Percentiles rank a stretch among this genome's conserved stretches.
These are phyloP conservation scores for Stenodema calcarata DNA, from an alignment of 2,888 invertebrate genomes.

Conservation along the genomic window DNA sequence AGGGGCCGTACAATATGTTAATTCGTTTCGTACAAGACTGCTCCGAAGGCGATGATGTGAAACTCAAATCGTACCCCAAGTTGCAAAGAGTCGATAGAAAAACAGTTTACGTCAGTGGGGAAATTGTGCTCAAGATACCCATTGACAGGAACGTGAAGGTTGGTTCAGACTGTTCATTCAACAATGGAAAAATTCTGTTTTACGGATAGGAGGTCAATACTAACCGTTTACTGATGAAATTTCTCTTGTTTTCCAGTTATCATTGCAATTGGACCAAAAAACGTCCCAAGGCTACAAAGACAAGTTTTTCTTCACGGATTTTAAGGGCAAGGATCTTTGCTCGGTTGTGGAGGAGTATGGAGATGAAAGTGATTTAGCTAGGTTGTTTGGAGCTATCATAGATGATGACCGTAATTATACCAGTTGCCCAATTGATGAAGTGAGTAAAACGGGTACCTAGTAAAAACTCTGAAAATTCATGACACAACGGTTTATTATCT, in stretches of 20 bases:
- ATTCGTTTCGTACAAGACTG: not conserved
- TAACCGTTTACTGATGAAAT: too few relatives aligned
- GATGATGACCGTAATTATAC: not conserved
- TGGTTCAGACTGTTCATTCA: not conserved
- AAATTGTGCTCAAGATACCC: not conserved
- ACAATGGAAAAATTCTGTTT: too few relatives aligned
- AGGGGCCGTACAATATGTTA: not conserved
- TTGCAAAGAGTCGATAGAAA: not conserved
- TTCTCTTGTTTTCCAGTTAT: too few relatives aligned
- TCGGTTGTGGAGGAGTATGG: not conserved
- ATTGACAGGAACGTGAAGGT: not conserved
- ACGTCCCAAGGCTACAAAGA: not conserved
- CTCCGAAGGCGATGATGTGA: not conserved
- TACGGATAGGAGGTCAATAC: too few relatives aligned
- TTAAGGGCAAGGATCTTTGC: not conserved
- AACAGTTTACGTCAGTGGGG: not conserved
- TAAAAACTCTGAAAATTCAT: too few relatives aligned
- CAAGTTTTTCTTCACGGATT: not conserved
- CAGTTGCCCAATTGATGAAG: not conserved
- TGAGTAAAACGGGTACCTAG: too few relatives aligned
- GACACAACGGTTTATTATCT: too few relatives aligned
- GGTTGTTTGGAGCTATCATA: not conserved
- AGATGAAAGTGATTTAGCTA: not conserved
- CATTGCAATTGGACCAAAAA: too few relatives aligned
- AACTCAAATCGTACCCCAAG: not conserved